Evolutionary conservation across 2,797 vertebrate species (phyloP), one percentile per base, ranked within the genome.

Genomic region (Etheostoma nigrum): DNA sequence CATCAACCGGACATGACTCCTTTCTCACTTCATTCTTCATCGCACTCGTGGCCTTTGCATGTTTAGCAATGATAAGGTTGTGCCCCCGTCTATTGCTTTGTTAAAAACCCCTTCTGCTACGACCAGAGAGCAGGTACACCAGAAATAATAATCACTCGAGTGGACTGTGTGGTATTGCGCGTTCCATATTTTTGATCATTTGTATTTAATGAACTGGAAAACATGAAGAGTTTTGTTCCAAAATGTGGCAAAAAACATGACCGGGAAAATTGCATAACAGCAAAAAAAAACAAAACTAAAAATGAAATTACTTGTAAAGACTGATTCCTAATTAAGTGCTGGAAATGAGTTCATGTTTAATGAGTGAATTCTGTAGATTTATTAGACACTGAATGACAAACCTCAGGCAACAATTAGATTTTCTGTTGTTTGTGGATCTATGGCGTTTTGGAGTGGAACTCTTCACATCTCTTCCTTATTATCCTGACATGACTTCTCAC

Each of bases 321-420:
- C 73, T 61, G 1, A 10, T 51, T 77, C n/a, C 7, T 75, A 64
- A 87, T 85, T 51, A 79, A 72, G 55, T 63, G 49, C 66, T 78
- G 47, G 52, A 72, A 81, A 74, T 33, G 0, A 68, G 49, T 76
- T 81, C 2, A 14, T 74, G 86, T 87, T 72, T 72, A 55, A 68
- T 67, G 61, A 66, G 44, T 49, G 58, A 67, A 80, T 87, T 75
- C 57, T 72, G 55, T 65, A 78, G 57, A 83, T 88, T 83, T 82
- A 72, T 83, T 75, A 72, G 36, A 85, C 33, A 48, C 58, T 69
- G 68, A 87, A 86, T 65, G 78, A 82, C 65, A 76, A 90, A 90
- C 90, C 92, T 92, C 91, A 93, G 91, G 90, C 92, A 85, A 86
- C 61, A n/a, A 30, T 82, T 78, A 72, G 68, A 68, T 84, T 85